phyloP scores from a whole-genome alignment of 1,140 invertebrate genomes.

The Solenopsis fugax region DNA sequence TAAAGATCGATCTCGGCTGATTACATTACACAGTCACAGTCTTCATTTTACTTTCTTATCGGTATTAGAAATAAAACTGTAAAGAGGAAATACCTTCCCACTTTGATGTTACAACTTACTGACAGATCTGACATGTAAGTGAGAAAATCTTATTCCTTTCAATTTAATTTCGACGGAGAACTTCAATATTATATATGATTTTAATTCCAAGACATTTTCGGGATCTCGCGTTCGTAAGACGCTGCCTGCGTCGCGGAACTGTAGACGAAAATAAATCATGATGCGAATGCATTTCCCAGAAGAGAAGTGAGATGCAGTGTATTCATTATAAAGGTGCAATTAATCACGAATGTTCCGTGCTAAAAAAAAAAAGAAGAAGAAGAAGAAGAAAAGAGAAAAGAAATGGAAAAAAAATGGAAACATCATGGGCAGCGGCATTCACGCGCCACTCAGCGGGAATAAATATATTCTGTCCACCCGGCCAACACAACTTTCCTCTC shows the following conservation, averaged over 20 bases:
- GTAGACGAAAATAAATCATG: constrained; percentile 14
- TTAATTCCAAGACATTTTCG: not conserved
- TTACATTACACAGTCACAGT: not conserved
- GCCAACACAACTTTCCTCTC: constrained; percentile 52
- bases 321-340: constrained; percentile 51
- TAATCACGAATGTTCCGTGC: constrained; percentile 50
- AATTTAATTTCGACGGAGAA: not conserved
- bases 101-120: too few relatives aligned
- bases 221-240: constrained; percentile 5
- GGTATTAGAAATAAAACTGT: not conserved
- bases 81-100: not conserved
- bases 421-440: constrained; percentile 52
- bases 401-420: constrained; percentile 7
- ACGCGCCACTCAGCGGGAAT: constrained; percentile 54
- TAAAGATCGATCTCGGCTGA: not conserved
- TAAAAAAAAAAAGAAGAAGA: not conserved
- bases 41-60: not conserved
- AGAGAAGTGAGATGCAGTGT: constrained; percentile 31
- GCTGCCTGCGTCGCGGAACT: not conserved
- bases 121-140: not conserved
- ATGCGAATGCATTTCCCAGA: constrained; percentile 47
- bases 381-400: not conserved
- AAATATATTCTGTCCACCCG: constrained; percentile 61
- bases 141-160: not conserved
- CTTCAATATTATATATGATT: not conserved